phyloP scores from a whole-genome alignment of 2,797 vertebrate species.

The Spea hammondii region DNA sequence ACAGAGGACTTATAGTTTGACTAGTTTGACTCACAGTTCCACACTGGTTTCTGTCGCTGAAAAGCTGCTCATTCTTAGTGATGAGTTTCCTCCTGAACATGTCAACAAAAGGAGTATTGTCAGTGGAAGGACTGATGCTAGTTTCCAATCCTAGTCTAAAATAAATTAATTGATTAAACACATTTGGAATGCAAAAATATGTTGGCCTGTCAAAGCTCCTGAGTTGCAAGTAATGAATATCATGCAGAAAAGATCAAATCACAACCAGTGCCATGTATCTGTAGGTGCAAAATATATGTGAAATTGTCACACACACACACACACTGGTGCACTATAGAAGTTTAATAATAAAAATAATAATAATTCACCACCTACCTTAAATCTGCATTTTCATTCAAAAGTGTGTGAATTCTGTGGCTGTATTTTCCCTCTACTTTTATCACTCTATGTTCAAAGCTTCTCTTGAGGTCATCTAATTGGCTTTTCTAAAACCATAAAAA shows the following conservation, averaged over 20 bases:
- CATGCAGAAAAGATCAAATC: too few relatives aligned
- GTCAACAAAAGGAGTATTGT: neutral
- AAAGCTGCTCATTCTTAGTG: constrained; percentile 57
- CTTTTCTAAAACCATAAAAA: constrained; percentile 55
- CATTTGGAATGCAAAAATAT: too few relatives aligned
- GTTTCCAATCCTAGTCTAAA: too few relatives aligned
- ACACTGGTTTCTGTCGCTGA: constrained; percentile 15
- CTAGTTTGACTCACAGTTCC: neutral
- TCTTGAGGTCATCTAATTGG: constrained; percentile 50
- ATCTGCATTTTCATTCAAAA: constrained; percentile 57
- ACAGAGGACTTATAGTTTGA: neutral
- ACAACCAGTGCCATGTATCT: too few relatives aligned
- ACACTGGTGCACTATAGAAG: too few relatives aligned
- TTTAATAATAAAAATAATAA: too few relatives aligned
- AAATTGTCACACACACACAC: too few relatives aligned
- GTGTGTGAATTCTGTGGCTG: constrained; percentile 47
- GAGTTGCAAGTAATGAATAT: too few relatives aligned
- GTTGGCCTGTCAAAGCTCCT: too few relatives aligned
- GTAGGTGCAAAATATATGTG: too few relatives aligned
- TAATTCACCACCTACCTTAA: constrained; percentile 55
- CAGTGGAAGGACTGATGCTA: neutral
- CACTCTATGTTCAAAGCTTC: constrained; percentile 54
- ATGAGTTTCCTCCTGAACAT: constrained; percentile 57
- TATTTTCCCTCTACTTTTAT: constrained; percentile 57
- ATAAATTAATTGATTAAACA: too few relatives aligned